Evolutionary conservation across 2,797 vertebrate genomes (phyloP), one percentile per base, ranked within the genome.

Genomic region (Pogoniulus pusillus): DNA sequence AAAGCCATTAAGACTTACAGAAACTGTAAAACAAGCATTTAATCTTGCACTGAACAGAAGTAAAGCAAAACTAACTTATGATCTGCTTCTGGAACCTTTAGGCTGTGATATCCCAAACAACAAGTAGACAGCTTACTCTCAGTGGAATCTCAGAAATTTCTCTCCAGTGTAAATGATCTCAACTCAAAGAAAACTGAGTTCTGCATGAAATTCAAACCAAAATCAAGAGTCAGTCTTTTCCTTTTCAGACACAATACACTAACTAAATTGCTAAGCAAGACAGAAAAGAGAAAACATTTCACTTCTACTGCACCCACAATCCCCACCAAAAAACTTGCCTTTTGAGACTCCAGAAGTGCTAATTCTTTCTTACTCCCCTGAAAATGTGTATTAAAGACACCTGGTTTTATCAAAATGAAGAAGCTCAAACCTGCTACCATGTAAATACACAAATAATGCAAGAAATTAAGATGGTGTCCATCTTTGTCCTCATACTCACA

Each of bases 331-430:
- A 73, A 10, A 23, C 22, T 2, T 30, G 27, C 14, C 23, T 15
- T 55, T 13, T 10, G 6, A 58, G 26, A 37, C 30, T 65, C 7
- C 39, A 39, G 24, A 63, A 58, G 7, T 30, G 14, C 5, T 27
- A 41, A 71, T 19, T 55, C 53, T n/a, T 60, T 59, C 34, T 66
- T 58, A 12, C 53, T 54, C 18, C 15, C 13, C 37, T 41, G 45
- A 9, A 84, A 43, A 49, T 0, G 1, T 14, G 0, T 30, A 29
- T 14, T 2, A 23, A 20, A 47, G 11, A n/a, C 4, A 32, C 2
- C 16, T 51, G 8, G 2, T 14, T 74, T 64, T 34, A 14, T n/a
- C 16, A 53, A 2, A 24, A 9, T 19, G 23, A 9, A 34, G 45
- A 43, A 70, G n/a, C 45, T 47, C 43, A 54, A 66, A 39, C 32